These are phyloP conservation scores for Meriones unguiculatus DNA, from an alignment of 2,113 vertebrate species.

Conservation along the genomic window DNA sequence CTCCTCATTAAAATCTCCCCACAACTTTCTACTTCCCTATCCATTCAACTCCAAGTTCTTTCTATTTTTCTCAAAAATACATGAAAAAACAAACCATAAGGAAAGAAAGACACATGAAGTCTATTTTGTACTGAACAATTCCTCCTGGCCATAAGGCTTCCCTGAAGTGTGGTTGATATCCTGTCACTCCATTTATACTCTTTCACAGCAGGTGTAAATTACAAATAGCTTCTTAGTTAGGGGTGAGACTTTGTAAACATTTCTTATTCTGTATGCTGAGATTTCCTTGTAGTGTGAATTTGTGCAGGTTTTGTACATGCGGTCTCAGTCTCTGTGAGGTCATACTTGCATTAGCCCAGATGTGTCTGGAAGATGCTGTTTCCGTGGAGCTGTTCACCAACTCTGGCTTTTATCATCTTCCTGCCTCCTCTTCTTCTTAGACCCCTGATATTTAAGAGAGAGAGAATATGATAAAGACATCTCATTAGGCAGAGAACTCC, in stretches of 20 bases:
- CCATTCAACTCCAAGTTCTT: background rate
- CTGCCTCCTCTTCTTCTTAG: background rate
- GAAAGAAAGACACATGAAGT: background rate
- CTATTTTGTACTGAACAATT: background rate
- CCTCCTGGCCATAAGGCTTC: no score
- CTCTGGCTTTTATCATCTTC: background rate
- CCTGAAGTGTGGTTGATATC: background rate
- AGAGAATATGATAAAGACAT: background rate
- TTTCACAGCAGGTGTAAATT: background rate
- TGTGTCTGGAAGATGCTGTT: background rate
- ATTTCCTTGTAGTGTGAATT: no score
- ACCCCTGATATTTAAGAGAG: background rate
- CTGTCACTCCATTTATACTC: background rate
- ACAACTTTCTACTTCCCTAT: background rate
- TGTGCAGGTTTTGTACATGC: background rate
- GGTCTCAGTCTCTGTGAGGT: background rate
- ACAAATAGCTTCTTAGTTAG: background rate
- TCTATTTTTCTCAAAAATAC: background rate
- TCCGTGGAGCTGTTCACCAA: background rate
- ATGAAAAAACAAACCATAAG: background rate
- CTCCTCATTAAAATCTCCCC: background rate
- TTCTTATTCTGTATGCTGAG: background rate
- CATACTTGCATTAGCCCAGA: background rate
- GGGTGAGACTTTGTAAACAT: background rate
- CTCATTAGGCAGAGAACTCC: background rate